Percentiles rank a stretch among this genome's conserved stretches.
Evolutionary conservation across 2,797 vertebrate species (phyloP).

Genomic region (Micropoecilia bifurca): DNA sequence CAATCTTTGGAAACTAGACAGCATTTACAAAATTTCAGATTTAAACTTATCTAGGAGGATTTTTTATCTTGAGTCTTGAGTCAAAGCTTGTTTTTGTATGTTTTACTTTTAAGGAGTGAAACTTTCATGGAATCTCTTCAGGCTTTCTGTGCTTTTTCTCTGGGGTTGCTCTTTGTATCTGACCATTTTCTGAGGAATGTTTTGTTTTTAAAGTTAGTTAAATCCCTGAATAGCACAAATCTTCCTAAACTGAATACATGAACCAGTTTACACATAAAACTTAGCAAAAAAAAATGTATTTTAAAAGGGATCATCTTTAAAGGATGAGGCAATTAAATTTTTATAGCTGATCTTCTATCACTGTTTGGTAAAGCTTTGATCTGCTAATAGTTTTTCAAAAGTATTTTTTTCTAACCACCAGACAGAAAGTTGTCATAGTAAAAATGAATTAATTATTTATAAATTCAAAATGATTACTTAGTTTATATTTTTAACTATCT

Average conservation of each 20-base stretch:
- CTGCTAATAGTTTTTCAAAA: neutral
- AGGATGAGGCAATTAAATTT: neutral
- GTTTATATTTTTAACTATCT: neutral
- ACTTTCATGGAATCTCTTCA: neutral
- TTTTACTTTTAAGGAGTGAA: neutral
- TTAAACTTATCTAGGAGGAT: neutral
- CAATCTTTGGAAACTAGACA: neutral
- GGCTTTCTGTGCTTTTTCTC: slow-evolving; percentile 1
- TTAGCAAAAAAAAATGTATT: neutral
- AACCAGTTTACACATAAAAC: neutral
- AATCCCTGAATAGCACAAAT: neutral
- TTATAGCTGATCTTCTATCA: neutral
- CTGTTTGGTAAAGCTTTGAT: neutral
- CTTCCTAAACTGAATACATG: neutral
- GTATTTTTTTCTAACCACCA: neutral
- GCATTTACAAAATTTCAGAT: neutral
- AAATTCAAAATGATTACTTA: too few relatives aligned
- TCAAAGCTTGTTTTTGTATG: neutral
- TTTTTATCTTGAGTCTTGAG: neutral
- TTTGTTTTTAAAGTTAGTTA: neutral
- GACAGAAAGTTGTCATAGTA: neutral
- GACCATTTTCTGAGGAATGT: neutral
- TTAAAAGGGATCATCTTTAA: neutral
- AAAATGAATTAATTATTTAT: neutral
- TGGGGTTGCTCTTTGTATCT: neutral